phyloP scores from a whole-genome alignment of 2,113 vertebrate species.

The Oncorhynchus masou region DNA sequence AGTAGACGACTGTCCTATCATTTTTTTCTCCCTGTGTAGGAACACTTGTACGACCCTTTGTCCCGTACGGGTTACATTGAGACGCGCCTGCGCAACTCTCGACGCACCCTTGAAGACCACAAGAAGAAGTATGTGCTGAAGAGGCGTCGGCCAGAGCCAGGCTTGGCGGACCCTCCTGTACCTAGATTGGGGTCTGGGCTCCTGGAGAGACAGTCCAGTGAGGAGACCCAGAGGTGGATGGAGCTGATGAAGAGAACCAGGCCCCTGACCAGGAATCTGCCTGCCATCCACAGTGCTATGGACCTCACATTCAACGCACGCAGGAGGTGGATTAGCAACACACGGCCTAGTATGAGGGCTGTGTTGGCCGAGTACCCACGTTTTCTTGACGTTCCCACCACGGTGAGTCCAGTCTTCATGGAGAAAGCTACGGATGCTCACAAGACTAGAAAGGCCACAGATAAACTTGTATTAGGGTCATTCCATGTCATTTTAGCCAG shows the following conservation, averaged over 20 bases:
- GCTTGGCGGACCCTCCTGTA: neutral
- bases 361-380: slow-evolving; percentile 23
- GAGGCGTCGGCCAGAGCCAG: slow-evolving; percentile 18
- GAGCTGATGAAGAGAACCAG: slow-evolving; percentile 25
- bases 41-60: slow-evolving; percentile 32
- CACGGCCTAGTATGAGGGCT: slow-evolving; percentile 19
- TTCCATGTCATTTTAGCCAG: no score
- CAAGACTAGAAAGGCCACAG: no score
- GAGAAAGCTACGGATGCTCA: neutral
- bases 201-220: neutral
- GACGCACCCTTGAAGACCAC: slow-evolving; percentile 30
- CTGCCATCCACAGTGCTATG: slow-evolving; percentile 24
- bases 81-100: slow-evolving; percentile 30
- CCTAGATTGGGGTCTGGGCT: neutral
- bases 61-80: slow-evolving; percentile 36
- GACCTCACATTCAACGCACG: slow-evolving; percentile 27
- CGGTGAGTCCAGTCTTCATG: slow-evolving; percentile 12
- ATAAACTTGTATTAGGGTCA: no score
- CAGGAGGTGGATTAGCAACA: slow-evolving; percentile 25
- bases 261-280: slow-evolving; percentile 26
- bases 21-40: slow-evolving; percentile 5
- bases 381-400: slow-evolving; percentile 25
- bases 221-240: slow-evolving; percentile 29
- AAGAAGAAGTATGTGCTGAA: slow-evolving; percentile 41
- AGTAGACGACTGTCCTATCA: no score